A percentile compares a stretch with the other conserved stretches of the same genome.
These are phyloP conservation scores for Bilobella aurantiaca DNA, from an alignment of 1,140 invertebrate species.

Conservation along the genomic window DNA sequence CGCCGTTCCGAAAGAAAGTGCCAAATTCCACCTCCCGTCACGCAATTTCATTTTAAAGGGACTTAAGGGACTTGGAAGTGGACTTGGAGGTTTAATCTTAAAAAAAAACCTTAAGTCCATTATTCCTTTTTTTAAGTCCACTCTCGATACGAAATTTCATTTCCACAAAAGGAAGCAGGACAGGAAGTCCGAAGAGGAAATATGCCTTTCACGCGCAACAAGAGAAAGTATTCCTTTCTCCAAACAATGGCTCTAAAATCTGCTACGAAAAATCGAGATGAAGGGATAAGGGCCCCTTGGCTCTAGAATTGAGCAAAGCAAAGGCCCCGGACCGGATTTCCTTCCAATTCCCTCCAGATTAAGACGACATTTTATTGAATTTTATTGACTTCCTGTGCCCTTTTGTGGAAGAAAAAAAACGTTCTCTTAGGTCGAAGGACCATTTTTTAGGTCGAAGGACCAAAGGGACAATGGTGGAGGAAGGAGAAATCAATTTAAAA, in stretches of 20 bases:
- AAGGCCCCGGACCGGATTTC: not conserved
- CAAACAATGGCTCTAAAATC: not conserved
- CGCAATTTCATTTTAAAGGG: not conserved
- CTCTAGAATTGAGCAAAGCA: no score
- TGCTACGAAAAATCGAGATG: no score
- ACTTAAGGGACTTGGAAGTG: no score
- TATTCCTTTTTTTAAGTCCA: conserved; percentile 6
- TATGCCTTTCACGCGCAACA: not conserved
- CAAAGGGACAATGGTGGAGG: no score
- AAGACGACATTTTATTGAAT: not conserved
- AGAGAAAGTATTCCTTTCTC: not conserved
- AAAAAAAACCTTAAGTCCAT: conserved; percentile 8
- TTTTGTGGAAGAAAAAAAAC: not conserved
- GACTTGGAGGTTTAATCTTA: conserved; percentile 4
- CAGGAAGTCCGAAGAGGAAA: not conserved
- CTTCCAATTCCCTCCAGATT: not conserved
- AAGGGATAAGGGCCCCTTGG: no score
- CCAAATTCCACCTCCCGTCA: not conserved
- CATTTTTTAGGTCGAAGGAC: no score
- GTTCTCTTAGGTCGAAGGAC: no score
- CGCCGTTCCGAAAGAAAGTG: not conserved
- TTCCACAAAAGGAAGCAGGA: no score
- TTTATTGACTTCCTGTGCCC: not conserved
- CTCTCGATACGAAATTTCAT: no score
- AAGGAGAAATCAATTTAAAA: no score